phyloP scores from a whole-genome alignment of 1,140 invertebrate genomes.

The Trichonephila clavata region DNA sequence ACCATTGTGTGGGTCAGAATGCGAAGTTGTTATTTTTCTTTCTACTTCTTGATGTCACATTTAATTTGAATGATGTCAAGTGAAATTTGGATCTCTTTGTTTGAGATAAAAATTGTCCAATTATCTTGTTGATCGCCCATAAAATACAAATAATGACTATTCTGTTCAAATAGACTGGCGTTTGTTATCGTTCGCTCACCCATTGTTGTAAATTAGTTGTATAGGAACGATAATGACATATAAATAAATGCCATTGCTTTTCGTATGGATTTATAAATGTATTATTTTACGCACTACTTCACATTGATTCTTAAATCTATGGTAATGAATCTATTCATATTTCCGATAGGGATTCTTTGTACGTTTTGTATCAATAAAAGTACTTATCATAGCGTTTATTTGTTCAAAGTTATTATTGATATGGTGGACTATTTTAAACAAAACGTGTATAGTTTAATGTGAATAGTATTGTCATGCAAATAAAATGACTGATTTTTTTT shows the following conservation, averaged over 20 bases:
- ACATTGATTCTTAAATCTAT: neutral
- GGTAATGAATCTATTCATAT: neutral
- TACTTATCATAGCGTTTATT: too few species aligned
- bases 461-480: too few species aligned
- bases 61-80: constrained; percentile 56
- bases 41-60: constrained; percentile 31
- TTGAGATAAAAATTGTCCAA: constrained; percentile 10
- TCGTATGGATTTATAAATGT: neutral
- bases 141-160: neutral
- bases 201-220: neutral
- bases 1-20: constrained; percentile 27
- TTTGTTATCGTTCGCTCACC: constrained; percentile 48
- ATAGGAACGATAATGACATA: neutral
- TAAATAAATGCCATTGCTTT: neutral
- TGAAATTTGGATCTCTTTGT: constrained; percentile 47
- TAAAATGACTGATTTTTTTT: too few species aligned
- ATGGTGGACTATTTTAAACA: too few species aligned
- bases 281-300: neutral
- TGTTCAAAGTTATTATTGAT: too few species aligned
- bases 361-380: too few species aligned
- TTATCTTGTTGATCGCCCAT: neutral
- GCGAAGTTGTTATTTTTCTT: neutral
- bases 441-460: too few species aligned
- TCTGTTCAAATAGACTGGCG: neutral
- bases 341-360: too few species aligned